Evolutionary conservation across 2,888 invertebrate genomes (phyloP).

Genomic region (Cyaniris semiargus): DNA sequence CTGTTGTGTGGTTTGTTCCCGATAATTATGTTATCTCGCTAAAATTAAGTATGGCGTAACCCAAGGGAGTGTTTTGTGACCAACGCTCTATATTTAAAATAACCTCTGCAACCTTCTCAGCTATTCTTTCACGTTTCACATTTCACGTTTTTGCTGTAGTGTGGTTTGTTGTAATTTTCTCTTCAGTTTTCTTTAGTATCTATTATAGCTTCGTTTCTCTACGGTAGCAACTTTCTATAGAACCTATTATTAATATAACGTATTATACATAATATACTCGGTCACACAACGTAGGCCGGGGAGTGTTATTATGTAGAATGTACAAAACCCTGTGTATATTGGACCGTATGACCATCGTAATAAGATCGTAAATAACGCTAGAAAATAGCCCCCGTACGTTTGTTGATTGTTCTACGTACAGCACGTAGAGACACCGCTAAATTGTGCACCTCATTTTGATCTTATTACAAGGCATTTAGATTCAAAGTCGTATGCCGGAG

Average conservation of each 20-base stretch:
- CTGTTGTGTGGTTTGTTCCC: too few species aligned
- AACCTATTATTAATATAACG: not conserved
- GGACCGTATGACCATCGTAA: not conserved
- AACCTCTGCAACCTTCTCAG: too few species aligned
- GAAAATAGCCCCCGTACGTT: not conserved
- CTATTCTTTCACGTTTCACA: too few species aligned
- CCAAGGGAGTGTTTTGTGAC: too few species aligned
- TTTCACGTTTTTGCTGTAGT: too few species aligned
- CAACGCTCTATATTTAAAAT: too few species aligned
- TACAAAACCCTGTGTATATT: not conserved
- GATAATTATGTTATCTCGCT: too few species aligned
- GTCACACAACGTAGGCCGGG: not conserved
- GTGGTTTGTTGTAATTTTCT: not conserved
- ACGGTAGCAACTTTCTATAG: slow-evolving; percentile 3
- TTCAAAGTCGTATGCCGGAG: not conserved
- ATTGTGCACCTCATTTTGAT: not conserved
- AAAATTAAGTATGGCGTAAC: too few species aligned
- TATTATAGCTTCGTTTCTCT: not conserved
- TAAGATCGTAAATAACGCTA: not conserved
- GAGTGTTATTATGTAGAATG: not conserved
- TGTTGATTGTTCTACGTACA: not conserved
- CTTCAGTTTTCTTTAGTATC: not conserved
- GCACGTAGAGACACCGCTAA: not conserved
- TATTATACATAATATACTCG: not conserved
- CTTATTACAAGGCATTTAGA: not conserved